Base-by-base conservation (phyloP, 1,140 invertebrate species). In the Drosophila eugracilis region DNA sequence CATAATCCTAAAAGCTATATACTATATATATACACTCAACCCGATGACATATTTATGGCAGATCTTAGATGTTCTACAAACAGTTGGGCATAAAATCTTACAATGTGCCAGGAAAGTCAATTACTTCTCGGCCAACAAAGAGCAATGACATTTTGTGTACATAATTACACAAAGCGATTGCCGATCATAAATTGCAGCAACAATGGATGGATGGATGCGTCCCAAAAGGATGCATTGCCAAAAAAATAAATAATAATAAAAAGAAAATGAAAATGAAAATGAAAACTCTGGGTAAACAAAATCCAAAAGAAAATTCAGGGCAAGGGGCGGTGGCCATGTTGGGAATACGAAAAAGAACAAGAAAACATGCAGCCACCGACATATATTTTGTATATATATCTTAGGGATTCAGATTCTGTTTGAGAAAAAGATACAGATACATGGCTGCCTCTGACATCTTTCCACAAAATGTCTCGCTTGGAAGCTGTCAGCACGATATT, bases 401-500 rank as follows among this genome's bases (percentile, higher is more conserved):
- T 58, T 24, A 41, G 30, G 54, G 45, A 52, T 52, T 45, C 42
- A 30, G 52, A 21, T 30, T 34, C 36, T n/a, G n/a, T n/a, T n/a
- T n/a, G n/a, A 66, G 37, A 41, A 7, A 60, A 24, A 34, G 14
- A 34, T 22, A 32, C 42, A 32, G 26, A 12, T 47, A 62, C 44
- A 66, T 50, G 57, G 58, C 59, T 36, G 55, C 60, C 66, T 75
- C 65, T 57, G 47, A 53, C 63, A 63, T 60, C 45, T 66, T 67
- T 86, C 49, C 42, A 80, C 72, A 85, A 85, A 85, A 85, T 86
- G 81, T 77, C 80, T 86, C 52, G 65, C 81, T 48, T 86, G 59
- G 55, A 66, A 49, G 73, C 57, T 83, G 66, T 77, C 78, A 73
- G 78, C 52, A 55, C 44, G 71, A 77, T 69, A 65, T 85, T 58